phyloP scores from a whole-genome alignment of 2,888 invertebrate species.

The Papilio gigon region DNA sequence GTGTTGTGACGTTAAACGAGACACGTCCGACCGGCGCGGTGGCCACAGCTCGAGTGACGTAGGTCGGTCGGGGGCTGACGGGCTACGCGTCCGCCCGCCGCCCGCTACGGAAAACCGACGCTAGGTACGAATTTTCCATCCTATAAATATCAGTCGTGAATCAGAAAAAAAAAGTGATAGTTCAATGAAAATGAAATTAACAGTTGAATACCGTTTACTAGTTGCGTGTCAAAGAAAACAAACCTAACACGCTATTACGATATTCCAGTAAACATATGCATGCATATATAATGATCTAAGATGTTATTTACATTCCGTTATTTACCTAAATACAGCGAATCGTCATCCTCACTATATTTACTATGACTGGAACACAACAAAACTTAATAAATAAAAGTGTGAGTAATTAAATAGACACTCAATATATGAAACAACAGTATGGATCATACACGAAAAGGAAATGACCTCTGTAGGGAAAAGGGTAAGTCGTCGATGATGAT shows the following conservation, averaged over 20 bases:
- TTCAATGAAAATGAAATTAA: conserved; percentile 26
- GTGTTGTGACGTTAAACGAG: conserved; percentile 13
- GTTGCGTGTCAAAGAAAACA: neutral
- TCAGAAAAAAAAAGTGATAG: conserved; percentile 35
- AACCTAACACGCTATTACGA: neutral
- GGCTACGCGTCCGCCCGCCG: conserved; percentile 69
- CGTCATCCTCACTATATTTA: neutral
- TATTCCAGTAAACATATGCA: neutral
- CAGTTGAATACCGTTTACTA: neutral
- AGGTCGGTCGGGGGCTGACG: conserved; percentile 56
- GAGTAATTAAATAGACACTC: neutral
- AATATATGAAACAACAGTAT: neutral
- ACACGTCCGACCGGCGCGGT: conserved; percentile 52
- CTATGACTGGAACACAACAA: neutral
- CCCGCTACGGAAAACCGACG: conserved; percentile 67
- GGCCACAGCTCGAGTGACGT: conserved; percentile 71
- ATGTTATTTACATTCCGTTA: neutral
- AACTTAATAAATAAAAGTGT: neutral
- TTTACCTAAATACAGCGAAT: neutral
- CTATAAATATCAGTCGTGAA: conserved; percentile 39
- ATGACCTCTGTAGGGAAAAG: too few relatives aligned
- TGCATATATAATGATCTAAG: neutral
- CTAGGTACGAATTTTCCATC: conserved; percentile 63
- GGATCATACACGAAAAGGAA: neutral
- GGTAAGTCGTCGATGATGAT: too few relatives aligned